phyloP scores from a whole-genome alignment of 2,888 invertebrate genomes.

The Halictus ligatus region DNA sequence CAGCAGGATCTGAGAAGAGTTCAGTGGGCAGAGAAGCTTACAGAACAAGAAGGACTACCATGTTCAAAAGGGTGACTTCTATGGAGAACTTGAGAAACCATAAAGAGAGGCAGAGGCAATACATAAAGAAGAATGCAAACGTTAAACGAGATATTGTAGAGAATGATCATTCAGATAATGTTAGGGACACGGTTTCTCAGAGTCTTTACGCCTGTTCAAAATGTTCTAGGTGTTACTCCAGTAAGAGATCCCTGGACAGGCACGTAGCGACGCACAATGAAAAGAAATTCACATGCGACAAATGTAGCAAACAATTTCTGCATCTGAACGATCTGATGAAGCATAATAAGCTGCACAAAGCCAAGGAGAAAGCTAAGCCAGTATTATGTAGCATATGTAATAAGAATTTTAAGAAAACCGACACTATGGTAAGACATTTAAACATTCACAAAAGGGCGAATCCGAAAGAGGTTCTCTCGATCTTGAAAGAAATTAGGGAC shows the following conservation, averaged over 20 bases:
- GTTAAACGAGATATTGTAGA: slow-evolving; percentile 63
- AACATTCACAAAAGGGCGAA: slow-evolving; percentile 77
- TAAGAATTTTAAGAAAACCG: slow-evolving; percentile 76
- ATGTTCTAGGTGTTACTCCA: slow-evolving; percentile 71
- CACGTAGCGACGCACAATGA: slow-evolving; percentile 63
- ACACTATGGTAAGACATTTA: slow-evolving; percentile 79
- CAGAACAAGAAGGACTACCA: slow-evolving; percentile 69
- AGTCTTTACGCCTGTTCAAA: slow-evolving; percentile 62
- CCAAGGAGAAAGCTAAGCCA: slow-evolving; percentile 66
- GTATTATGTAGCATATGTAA: slow-evolving; percentile 77
- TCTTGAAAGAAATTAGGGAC: slow-evolving; percentile 77
- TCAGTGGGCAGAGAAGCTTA: slow-evolving; percentile 60
- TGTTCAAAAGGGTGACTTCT: slow-evolving; percentile 78
- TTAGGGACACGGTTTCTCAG: slow-evolving; percentile 43
- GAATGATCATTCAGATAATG: slow-evolving; percentile 41
- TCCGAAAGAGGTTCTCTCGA: slow-evolving; percentile 77
- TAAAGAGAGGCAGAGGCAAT: slow-evolving; percentile 77
- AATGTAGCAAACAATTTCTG: slow-evolving; percentile 71
- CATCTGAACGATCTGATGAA: slow-evolving; percentile 66
- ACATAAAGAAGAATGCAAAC: slow-evolving; percentile 73
- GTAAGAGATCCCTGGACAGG: slow-evolving; percentile 68
- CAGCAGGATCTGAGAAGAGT: slow-evolving; percentile 49
- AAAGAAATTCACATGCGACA: slow-evolving; percentile 70
- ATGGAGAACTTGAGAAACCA: slow-evolving; percentile 77
- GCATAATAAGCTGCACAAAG: slow-evolving; percentile 67